A percentile compares a stretch with the other conserved stretches of the same genome.
Evolutionary conservation across 2,113 vertebrate species (phyloP).

Genomic region (Chroicocephalus ridibundus): DNA sequence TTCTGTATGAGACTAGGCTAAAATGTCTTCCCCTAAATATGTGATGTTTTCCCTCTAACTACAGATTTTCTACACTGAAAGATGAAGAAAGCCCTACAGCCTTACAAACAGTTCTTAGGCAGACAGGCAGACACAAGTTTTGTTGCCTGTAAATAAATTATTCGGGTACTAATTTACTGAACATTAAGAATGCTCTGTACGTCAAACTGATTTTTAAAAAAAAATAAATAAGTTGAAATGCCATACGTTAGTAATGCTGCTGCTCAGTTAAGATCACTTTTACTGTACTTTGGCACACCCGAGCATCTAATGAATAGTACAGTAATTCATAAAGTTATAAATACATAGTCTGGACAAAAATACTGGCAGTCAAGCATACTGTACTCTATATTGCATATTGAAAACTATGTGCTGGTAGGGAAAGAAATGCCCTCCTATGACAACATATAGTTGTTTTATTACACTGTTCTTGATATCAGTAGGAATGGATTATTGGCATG

Average conservation of each 20-base stretch:
- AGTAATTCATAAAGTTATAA: constrained; percentile 51
- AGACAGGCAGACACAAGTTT: not conserved
- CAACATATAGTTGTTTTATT: not conserved
- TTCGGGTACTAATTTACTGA: not conserved
- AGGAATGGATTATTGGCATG: not conserved
- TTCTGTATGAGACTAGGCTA: not conserved
- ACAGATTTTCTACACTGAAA: not conserved
- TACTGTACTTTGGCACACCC: not conserved
- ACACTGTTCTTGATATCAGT: not conserved
- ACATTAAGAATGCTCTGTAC: not conserved
- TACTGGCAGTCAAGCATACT: constrained; percentile 26
- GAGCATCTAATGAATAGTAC: not conserved
- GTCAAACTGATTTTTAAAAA: not conserved
- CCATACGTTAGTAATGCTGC: not conserved
- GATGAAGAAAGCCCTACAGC: not conserved
- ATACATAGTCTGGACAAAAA: constrained; percentile 26
- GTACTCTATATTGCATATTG: not conserved
- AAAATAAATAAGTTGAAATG: not conserved
- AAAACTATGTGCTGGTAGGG: constrained; percentile 7
- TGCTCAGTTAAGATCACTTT: not conserved
- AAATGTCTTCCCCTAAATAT: not conserved
- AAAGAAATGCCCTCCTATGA: not conserved
- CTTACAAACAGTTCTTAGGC: not conserved
- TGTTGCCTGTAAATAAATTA: not conserved
- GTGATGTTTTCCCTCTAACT: not conserved